Conservation (phyloP, 2,113 vertebrate genomes). For the Dipodomys spectabilis region DNA sequence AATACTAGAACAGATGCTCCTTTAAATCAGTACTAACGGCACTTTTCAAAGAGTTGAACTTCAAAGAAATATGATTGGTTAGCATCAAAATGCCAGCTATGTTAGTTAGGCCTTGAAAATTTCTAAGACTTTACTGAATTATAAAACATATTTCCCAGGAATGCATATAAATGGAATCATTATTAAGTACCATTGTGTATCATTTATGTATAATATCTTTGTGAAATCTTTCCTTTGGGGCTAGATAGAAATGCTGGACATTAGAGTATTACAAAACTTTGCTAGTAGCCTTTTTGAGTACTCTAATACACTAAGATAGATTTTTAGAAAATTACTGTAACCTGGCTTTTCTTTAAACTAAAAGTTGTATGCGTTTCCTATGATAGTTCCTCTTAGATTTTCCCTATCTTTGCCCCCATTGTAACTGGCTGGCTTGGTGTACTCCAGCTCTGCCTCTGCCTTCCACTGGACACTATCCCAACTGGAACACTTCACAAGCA, state of each 20-base stretch:
- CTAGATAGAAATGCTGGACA: neutral
- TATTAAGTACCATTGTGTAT: neutral
- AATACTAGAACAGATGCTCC: neutral
- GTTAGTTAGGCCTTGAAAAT: conserved; percentile 38
- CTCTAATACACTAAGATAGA: neutral
- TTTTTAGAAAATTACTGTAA: neutral
- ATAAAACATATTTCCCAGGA: neutral
- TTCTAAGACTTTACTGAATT: neutral
- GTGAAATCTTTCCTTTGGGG: conserved; percentile 12
- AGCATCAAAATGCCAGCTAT: conserved; percentile 24
- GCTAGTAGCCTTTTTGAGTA: neutral
- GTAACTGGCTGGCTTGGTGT: neutral
- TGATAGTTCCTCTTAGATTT: neutral
- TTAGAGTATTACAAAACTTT: neutral
- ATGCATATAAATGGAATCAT: neutral
- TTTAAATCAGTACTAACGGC: neutral
- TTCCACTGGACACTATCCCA: neutral
- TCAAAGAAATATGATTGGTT: conserved; percentile 26
- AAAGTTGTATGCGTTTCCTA: neutral
- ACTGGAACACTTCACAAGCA: neutral
- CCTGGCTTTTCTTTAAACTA: neutral
- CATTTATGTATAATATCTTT: conserved; percentile 17
- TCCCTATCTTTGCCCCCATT: neutral
- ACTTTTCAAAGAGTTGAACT: conserved; percentile 48
- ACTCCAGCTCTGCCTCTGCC: neutral